Conservation (phyloP, 1,140 invertebrate genomes). For the Zaprionus ghesquierei region DNA sequence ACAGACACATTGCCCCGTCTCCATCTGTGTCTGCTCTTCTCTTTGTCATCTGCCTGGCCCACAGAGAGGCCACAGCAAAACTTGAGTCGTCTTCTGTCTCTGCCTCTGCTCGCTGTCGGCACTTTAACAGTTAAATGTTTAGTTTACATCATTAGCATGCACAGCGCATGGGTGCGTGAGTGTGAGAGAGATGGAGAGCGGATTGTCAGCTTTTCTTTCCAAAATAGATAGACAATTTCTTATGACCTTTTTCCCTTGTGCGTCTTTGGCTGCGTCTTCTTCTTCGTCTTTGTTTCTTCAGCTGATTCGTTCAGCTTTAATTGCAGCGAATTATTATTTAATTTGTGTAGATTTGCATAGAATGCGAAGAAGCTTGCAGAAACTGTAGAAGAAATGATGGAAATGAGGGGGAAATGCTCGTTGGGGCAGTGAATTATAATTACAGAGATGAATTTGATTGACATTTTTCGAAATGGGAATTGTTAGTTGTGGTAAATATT, state of each 20-base stretch:
- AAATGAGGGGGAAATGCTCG: too few species aligned
- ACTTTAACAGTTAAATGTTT: slow-evolving; percentile 76
- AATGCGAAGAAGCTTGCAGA: neutral
- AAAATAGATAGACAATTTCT: slow-evolving; percentile 71
- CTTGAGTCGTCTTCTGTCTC: slow-evolving; percentile 21
- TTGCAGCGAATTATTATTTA: slow-evolving; percentile 59
- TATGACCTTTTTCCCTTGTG: slow-evolving; percentile 30
- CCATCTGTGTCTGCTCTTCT: neutral
- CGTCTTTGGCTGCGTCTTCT: slow-evolving; percentile 1
- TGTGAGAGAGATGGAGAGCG: neutral
- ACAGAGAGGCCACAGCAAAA: slow-evolving; percentile 30
- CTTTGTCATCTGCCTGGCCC: slow-evolving; percentile 40
- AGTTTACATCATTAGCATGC: slow-evolving; percentile 78
- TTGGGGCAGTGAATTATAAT: neutral
- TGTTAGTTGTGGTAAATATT: too few species aligned
- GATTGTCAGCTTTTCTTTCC: slow-evolving; percentile 25
- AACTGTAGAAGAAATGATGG: neutral
- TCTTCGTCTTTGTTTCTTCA: slow-evolving; percentile 5
- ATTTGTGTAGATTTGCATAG: slow-evolving; percentile 44
- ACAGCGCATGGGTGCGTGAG: neutral
- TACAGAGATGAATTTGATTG: neutral
- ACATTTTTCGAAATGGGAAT: too few species aligned
- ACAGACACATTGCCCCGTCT: neutral
- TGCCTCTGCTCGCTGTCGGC: slow-evolving; percentile 52
- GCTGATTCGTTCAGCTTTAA: slow-evolving; percentile 41